These are phyloP conservation scores for Heliothis peltigera DNA, from an alignment of 2,888 invertebrate species.

Conservation along the genomic window DNA sequence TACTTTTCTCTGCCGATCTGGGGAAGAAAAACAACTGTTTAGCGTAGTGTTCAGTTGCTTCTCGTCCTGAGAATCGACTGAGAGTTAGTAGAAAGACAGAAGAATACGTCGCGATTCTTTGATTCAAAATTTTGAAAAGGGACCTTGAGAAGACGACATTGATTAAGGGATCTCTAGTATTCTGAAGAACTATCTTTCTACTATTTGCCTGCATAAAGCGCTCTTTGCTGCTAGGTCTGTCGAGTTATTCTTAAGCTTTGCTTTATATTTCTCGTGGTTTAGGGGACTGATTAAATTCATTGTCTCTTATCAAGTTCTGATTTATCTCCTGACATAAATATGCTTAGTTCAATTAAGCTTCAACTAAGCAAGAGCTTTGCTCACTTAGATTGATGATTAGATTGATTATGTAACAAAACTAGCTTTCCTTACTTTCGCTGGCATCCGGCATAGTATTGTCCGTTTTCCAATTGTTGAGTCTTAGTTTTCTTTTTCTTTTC, in stretches of 20 bases:
- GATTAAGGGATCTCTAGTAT: neutral
- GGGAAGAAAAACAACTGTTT: slow-evolving; percentile 52
- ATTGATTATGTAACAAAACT: neutral
- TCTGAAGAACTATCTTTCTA: slow-evolving; percentile 3
- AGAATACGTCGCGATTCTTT: neutral
- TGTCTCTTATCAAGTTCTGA: too few relatives aligned
- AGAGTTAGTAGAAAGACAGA: slow-evolving; percentile 18
- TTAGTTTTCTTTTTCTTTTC: slow-evolving; percentile 13
- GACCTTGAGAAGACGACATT: neutral
- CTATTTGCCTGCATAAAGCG: neutral
- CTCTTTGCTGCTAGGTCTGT: too few relatives aligned
- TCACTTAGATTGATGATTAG: too few relatives aligned
- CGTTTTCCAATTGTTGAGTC: neutral
- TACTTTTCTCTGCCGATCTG: slow-evolving; percentile 44
- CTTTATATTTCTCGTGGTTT: too few relatives aligned
- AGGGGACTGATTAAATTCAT: too few relatives aligned
- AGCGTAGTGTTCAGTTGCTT: slow-evolving; percentile 42
- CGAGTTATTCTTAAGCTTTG: too few relatives aligned
- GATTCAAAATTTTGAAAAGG: too few relatives aligned
- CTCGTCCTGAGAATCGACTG: slow-evolving; percentile 36
- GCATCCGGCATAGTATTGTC: neutral
- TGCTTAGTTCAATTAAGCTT: too few relatives aligned
- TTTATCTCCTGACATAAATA: too few relatives aligned
- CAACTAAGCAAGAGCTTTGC: too few relatives aligned
- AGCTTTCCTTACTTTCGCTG: slow-evolving; percentile 15